Conservation (phyloP, 2,113 vertebrate genomes). For the Ondatra zibethicus region DNA sequence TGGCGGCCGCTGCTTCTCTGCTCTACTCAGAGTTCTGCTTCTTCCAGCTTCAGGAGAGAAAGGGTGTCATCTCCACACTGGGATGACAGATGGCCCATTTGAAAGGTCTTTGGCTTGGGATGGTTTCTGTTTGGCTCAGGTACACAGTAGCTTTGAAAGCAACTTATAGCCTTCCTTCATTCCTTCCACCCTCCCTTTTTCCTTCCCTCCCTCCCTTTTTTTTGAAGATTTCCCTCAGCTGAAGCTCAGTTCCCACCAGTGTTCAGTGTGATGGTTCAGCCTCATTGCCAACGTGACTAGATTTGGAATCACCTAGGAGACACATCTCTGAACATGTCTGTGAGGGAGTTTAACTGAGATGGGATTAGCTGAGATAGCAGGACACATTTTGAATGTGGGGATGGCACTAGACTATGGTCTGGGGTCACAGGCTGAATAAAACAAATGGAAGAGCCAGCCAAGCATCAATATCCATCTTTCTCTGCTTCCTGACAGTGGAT, state of each 20-base stretch:
- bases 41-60: rapidly evolving
- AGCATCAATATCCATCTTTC: not conserved
- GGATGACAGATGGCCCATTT: not conserved
- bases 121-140: not conserved
- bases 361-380: not conserved
- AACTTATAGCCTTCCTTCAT: not conserved
- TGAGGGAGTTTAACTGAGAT: not conserved
- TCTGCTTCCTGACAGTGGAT: not conserved
- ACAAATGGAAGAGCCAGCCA: too few relatives aligned
- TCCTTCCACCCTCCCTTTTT: rapidly evolving
- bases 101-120: not conserved
- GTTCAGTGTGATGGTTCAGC: not conserved
- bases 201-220: rapidly evolving
- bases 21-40: not conserved
- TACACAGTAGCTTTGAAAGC: not conserved
- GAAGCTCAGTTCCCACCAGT: not conserved
- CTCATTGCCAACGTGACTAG: not conserved
- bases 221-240: not conserved
- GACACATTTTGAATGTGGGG: not conserved
- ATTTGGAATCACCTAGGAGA: not conserved
- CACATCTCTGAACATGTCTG: not conserved
- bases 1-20: too few relatives aligned
- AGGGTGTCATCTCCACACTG: not conserved
- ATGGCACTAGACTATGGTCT: not conserved
- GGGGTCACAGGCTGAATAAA: not conserved